Evolutionary conservation across 2,888 invertebrate species (phyloP).

Genomic region (Diaperis boleti): DNA sequence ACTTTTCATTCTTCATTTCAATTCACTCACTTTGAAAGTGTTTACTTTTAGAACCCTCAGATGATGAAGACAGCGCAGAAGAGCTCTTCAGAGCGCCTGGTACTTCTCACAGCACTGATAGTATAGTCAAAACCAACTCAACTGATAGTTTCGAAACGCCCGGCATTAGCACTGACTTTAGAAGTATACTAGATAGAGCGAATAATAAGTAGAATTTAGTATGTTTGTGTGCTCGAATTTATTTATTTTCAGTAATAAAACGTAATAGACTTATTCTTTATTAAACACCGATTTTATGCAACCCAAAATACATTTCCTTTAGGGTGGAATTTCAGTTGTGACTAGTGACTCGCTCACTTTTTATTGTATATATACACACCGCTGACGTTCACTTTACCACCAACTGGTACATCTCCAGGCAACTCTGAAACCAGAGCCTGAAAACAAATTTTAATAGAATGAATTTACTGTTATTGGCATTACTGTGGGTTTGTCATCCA

Average conservation of each 20-base stretch:
- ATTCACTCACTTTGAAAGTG: not conserved
- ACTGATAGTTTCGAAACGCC: slow-evolving; percentile 45
- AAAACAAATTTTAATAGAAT: slow-evolving; percentile 39
- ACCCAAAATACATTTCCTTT: no score
- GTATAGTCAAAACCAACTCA: slow-evolving; percentile 11
- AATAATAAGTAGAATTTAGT: slow-evolving; percentile 41
- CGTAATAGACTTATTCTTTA: no score
- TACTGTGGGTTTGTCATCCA: slow-evolving; percentile 78
- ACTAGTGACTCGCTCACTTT: no score
- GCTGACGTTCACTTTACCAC: slow-evolving; percentile 72
- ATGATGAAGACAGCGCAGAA: slow-evolving; percentile 56
- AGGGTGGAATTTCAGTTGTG: no score
- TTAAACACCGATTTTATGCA: no score
- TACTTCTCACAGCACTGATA: slow-evolving; percentile 41
- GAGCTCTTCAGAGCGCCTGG: slow-evolving; percentile 55
- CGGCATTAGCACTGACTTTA: slow-evolving; percentile 55
- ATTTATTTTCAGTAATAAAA: not conserved
- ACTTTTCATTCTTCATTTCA: no score
- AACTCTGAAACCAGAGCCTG: slow-evolving; percentile 81
- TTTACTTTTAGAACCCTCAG: slow-evolving; percentile 43
- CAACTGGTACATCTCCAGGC: slow-evolving; percentile 64
- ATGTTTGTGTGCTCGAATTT: not conserved
- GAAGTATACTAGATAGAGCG: slow-evolving; percentile 53
- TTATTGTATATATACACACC: slow-evolving; percentile 68
- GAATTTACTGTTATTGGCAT: no score